Base-by-base conservation (phyloP, 2,797 vertebrate species). In the Numenius phaeopus region DNA sequence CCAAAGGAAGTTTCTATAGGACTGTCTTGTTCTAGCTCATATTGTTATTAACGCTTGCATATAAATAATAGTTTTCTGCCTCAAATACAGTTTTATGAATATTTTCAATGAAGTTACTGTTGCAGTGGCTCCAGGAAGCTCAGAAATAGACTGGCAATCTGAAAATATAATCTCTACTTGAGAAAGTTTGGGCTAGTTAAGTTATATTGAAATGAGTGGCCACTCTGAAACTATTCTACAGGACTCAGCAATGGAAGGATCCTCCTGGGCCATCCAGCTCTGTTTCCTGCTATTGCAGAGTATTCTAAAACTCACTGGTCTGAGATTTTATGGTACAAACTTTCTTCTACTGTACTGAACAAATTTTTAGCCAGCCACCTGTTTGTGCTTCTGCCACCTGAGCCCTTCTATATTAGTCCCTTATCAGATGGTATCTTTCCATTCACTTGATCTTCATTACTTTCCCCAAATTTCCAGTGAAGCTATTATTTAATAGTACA, bases 151-250 rank as follows among this genome's bases (percentile, higher is more conserved):
- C 32, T 32, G 7, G 3, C 3, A 59, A 23, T 70, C 5, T 75
- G 15, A 90, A 64, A 65, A 67, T 14, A 55, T 14, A 49, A 26
- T 19, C 10, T 72, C 22, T 66, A 3, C 34, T 37, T 34, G 8
- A 52, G 39, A 10, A 83, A 49, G 16, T 80, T 64, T 40, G 14
- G 5, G 8, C 13, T 50, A 46, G 3, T 81, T 49, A 22, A 27
- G 2, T 77, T 42, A 8, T 21, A 27, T 7, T 61, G 14, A 37
- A 84, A 61, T 47, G 1, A 1, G 2, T n/a, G 6, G 3, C 3
- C 22, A 49, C 10, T 50, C 11, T 67, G 57, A 88, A 77, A 21
- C 19, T 59, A 8, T 62, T 80, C 19, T 32, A 3, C 17, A 55
- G 5, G 14, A 66, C 27, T 76, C 42, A 86, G 9, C 8, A 47